Percentiles rank a stretch among this genome's conserved stretches.
phyloP scores from a whole-genome alignment of 2,113 vertebrate genomes.

The Athene cunicularia region DNA sequence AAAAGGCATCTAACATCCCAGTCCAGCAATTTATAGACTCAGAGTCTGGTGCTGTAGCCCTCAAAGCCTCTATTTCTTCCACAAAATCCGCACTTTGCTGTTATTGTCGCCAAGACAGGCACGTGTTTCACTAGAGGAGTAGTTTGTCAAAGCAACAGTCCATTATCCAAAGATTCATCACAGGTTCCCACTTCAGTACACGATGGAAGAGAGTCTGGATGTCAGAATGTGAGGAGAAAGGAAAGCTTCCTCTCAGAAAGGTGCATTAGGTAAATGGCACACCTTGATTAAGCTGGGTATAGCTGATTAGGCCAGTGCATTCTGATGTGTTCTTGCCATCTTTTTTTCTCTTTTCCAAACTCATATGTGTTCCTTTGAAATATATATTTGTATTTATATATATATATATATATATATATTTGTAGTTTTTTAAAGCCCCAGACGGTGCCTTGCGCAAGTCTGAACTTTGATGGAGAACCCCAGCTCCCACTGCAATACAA shows the following conservation, averaged over 20 bases:
- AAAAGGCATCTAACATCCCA: slow-evolving; percentile 68
- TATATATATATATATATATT: not conserved
- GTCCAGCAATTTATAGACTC: slow-evolving; percentile 58
- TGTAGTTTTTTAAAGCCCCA: not conserved
- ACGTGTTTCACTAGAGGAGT: slow-evolving; percentile 10
- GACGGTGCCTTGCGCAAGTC: not conserved
- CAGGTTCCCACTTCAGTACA: not conserved
- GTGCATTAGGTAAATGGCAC: not conserved
- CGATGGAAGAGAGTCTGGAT: not conserved
- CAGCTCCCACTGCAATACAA: not conserved
- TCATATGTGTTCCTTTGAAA: not conserved
- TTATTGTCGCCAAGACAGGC: slow-evolving; percentile 23
- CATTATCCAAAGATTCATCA: slow-evolving; percentile 50
- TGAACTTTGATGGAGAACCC: not conserved
- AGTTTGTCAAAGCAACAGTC: slow-evolving; percentile 52
- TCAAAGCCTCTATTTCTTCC: slow-evolving; percentile 56
- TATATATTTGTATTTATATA: not conserved
- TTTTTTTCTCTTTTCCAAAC: not conserved
- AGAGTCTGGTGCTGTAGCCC: not conserved
- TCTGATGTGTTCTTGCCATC: not conserved
- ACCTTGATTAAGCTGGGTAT: not conserved
- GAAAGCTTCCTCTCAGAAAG: not conserved
- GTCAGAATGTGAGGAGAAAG: not conserved
- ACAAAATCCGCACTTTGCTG: not conserved
- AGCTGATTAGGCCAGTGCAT: not conserved